Evolutionary conservation across 2,888 invertebrate genomes (phyloP), one percentile per base, ranked within the genome.

Genomic region (Steinernema hermaphroditum): DNA sequence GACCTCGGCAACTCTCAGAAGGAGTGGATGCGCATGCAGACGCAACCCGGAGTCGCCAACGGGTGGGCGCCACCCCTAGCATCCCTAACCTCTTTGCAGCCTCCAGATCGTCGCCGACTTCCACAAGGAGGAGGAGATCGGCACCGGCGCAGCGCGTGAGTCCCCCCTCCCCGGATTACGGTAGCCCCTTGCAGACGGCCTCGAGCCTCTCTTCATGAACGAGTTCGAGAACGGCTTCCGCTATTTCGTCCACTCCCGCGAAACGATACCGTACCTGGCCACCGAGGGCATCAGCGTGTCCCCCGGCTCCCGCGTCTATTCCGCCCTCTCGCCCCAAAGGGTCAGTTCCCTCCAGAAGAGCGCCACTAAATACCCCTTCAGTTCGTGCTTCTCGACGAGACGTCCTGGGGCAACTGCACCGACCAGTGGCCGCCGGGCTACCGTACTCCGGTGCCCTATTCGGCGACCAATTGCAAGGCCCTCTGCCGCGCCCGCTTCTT

Each of bases 271-370:
- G 19, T 81, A 80, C 49, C 50, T 85, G 2, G 72, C 79, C 8
- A 80, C 80, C 9, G 84, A 85, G 73, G 85, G 85, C 0, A 83
- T 84, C 54, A 81, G 80, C 71, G 85, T 85, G 2, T 82, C 81
- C 8, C 83, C 84, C 4, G 82, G 82, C 0, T 69, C 75, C 32
- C 74, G 76, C 12, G 78, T 80, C 29, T 84, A 82, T 70, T 80
- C 84, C 9, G 81, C 82, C 0, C 74, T 84, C 24, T 78, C 78
- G 29, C 80, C 81, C 6, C 77, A 73, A 2, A 73, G 75, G 71
- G 82, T 82, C 12, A 68, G 73, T 50, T 37, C 4, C 57, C 37
- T 43, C 57, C 19, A 19, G 37, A 9, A n/a, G 9, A 49, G 9
- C 9, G 19, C 19, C 49, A 49, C 19, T 49, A 19, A 49, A 9